Evolutionary conservation across 2,797 vertebrate genomes (phyloP), one percentile per base, ranked within the genome.

Genomic region (Eulemur coronatus): DNA sequence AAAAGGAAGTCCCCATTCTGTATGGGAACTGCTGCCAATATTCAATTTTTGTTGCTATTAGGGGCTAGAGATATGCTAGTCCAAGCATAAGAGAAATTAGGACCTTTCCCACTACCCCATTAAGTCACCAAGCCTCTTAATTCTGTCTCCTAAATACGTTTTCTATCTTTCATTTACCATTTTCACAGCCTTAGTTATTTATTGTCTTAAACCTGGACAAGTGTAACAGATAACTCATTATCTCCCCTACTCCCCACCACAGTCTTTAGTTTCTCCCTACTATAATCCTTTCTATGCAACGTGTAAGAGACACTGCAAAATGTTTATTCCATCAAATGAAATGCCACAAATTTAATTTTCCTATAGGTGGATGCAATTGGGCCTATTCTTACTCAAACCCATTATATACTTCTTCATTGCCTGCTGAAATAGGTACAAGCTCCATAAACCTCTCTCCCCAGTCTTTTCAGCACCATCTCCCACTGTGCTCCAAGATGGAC

Each of bases 311-410:
- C 11, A 84, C 20, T 81, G 35, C 2, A 95, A 79, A 91, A 89
- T 93, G 2, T 95, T 91, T 96, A 89, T 50, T 70, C 70, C 76
- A 61, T 7, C 52, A 57, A 93, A 85, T 52, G 43, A 61, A 65
- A 82, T 73, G 50, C 12, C 65, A 79, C 8, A 84, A 67, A 91
- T 91, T 91, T 38, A 97, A 10, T 79, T 88, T 95, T 95, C 35
- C 43, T 82, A 7, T 35, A 73, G 30, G 35, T 90, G 72, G 8
- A 48, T 92, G 17, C 41, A 46, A 50, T 72, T 86, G 18, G 55
- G 59, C 84, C 17, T 30, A n/a, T 87, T 94, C 69, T 82, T 79
- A 20, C 57, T 96, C 14, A 78, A 76, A 85, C 6, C 3, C 13
- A 72, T 81, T 95, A 28, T 46, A 50, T 85, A 88, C 33, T 9